Percentiles rank a stretch among this genome's conserved stretches.
These are phyloP conservation scores for Heliconius ethilla DNA, from an alignment of 2,888 invertebrate genomes.

Conservation along the genomic window DNA sequence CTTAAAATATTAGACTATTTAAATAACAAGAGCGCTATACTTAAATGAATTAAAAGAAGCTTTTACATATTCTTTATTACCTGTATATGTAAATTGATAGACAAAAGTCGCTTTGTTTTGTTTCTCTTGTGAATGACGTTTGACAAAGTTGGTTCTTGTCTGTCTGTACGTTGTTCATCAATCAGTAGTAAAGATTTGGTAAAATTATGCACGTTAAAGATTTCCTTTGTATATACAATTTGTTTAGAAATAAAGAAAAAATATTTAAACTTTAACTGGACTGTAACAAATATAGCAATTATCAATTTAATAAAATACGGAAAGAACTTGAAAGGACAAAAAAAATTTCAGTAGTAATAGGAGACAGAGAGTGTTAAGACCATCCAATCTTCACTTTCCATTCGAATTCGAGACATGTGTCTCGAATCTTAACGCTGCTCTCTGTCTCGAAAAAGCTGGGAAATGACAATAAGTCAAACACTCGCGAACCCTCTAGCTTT, in stretches of 20 bases:
- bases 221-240: neutral
- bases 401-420: too few species aligned
- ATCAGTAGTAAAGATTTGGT: neutral
- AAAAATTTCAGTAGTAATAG: too few species aligned
- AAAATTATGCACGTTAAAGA: neutral
- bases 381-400: too few species aligned
- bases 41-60: constrained; percentile 3
- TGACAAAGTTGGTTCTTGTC: neutral
- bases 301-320: neutral
- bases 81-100: neutral
- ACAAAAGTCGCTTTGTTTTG: neutral
- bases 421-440: too few species aligned
- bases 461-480: too few species aligned
- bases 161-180: neutral
- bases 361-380: too few species aligned
- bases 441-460: too few species aligned
- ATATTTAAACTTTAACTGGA: neutral
- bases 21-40: constrained; percentile 14
- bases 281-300: neutral
- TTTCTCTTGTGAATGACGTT: neutral
- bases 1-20: constrained; percentile 11
- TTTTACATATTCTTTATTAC: constrained; percentile 1
- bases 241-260: neutral
- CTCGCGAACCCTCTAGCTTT: too few species aligned
- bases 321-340: too few species aligned